These are phyloP conservation scores for Lycaon pictus DNA, from an alignment of 2,113 vertebrate genomes.

Conservation along the genomic window DNA sequence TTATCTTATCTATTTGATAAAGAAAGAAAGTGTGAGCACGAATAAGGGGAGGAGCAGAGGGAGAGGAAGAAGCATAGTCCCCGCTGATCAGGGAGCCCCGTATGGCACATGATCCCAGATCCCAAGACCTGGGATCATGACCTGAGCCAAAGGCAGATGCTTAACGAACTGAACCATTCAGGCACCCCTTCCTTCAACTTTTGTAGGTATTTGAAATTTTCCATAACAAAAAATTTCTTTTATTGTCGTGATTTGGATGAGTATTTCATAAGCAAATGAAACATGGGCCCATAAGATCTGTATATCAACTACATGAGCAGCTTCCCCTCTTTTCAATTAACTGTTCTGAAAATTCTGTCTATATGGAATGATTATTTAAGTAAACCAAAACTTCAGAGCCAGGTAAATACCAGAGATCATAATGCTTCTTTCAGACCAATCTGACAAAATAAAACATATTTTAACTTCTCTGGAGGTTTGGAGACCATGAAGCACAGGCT, in stretches of 20 bases:
- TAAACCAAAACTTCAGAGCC: background rate
- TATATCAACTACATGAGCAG: background rate
- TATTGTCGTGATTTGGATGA: slow-evolving; percentile 21
- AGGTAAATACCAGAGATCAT: background rate
- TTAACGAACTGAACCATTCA: background rate
- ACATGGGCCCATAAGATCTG: background rate
- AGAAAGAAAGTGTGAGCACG: background rate
- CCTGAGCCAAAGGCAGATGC: background rate
- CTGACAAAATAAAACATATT: background rate
- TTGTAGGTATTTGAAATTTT: background rate
- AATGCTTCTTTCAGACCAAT: background rate
- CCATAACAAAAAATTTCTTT: background rate
- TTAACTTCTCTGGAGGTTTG: background rate
- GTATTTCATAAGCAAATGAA: background rate
- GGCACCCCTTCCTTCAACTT: background rate
- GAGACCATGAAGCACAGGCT: background rate
- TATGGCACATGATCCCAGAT: background rate
- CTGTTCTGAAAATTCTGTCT: background rate
- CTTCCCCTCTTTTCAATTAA: background rate
- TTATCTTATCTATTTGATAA: background rate
- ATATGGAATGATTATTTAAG: background rate
- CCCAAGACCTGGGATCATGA: background rate
- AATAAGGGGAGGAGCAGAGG: background rate
- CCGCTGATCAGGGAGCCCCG: background rate
- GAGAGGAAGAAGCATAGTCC: background rate